Base-by-base conservation (phyloP, 2,888 invertebrate genomes). In the Lasioglossum lativentre region DNA sequence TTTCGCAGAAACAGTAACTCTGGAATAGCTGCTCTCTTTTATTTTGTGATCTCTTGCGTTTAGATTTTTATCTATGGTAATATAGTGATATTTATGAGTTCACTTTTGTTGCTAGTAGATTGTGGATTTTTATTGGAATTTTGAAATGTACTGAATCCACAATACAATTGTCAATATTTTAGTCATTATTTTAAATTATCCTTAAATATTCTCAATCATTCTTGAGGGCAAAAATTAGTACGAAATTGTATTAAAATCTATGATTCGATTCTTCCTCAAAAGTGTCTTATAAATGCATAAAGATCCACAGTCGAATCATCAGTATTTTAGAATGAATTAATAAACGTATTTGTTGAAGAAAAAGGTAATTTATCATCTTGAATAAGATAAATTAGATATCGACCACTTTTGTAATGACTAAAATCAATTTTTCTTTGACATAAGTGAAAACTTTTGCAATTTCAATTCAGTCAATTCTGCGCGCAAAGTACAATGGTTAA, bases 381-480 rank as follows among this genome's bases (percentile, higher is more conserved):
- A 27, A 27, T 59, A 59, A 27, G 5, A 27, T 30, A 5, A 59
- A 5, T 16, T 63, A 52, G 23, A 52, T 23, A 52, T 52, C 0
- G 23, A 52, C 10, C 52, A 52, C 3, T n/a, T 10, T 52, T 52
- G 10, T 10, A 52, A 23, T 23, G 52, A 52, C 19, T 23, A 52
- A 52, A 23, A 52, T 52, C 52, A 52, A 52, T 52, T 23, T 23
- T 52, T 23, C 12, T 42, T 42, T 14, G 42, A 14, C 42, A 3
- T 12, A 42, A 10, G 42, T 12, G 42, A 42, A 42, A 12, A 42
- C 12, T 42, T 42, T 12, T 42, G 42, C 12, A 42, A 42, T 42
- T 42, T 42, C 1, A 5, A 30, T 66, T 42, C 23, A 23, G 19
- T 77, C 52, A 52, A 56, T 80, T 83, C 80, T 70, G 77, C 76